phyloP scores from a whole-genome alignment of 2,113 vertebrate species.

The Brachypodius melanocephalos region DNA sequence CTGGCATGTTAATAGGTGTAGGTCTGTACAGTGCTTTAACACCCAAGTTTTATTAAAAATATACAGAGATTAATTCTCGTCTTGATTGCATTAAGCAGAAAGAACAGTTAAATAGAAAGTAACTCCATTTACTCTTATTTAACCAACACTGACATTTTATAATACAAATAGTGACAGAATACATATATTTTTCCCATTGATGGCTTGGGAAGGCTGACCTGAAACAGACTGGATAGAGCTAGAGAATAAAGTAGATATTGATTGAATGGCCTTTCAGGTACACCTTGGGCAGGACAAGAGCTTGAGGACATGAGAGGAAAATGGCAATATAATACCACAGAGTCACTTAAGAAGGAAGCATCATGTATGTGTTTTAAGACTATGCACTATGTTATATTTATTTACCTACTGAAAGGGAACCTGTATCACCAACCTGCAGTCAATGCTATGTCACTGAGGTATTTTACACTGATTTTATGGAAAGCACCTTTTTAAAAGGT shows the following conservation, averaged over 20 bases:
- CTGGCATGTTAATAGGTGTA: background rate
- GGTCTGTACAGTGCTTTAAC: background rate
- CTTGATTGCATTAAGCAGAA: background rate
- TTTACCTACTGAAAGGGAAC: background rate
- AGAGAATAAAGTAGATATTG: background rate
- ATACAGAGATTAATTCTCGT: background rate
- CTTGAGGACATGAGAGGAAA: background rate
- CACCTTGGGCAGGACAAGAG: background rate
- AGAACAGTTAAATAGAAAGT: background rate
- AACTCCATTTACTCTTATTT: background rate
- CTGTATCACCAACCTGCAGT: background rate
- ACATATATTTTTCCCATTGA: background rate
- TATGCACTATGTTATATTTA: background rate
- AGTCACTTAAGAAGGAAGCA: background rate
- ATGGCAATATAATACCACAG: background rate
- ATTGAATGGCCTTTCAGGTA: background rate
- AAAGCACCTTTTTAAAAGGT: background rate
- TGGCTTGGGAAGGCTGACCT: background rate
- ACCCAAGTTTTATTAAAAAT: background rate
- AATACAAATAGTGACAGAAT: background rate
- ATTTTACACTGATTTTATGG: background rate
- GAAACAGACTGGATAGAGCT: background rate
- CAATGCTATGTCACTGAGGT: background rate
- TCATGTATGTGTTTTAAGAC: background rate
- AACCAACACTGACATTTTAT: background rate